Evolutionary conservation across 2,113 vertebrate genomes (phyloP), one percentile per base, ranked within the genome.

Genomic region (Myocastor coypus): DNA sequence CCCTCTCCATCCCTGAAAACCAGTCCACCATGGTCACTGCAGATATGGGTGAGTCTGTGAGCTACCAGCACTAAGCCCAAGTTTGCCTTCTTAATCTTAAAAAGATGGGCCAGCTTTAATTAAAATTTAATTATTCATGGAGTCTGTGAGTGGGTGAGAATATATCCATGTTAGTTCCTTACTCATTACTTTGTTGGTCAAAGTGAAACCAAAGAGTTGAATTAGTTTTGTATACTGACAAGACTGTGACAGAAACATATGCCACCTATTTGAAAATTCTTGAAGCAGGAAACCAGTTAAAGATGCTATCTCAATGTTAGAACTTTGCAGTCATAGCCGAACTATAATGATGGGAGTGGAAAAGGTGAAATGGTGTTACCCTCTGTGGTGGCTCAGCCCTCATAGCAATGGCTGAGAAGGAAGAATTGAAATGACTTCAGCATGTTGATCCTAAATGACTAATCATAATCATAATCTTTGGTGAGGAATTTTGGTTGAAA

Each of bases 21-120:
- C 99, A 99, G 86, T 99, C 99, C 91, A 99, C 98, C 20, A 95
- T 99, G 98, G 99, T 99, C 95, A 98, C 99, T 80, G 99, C 98
- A 28, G 99, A 99, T 24, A 94, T 99, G 98, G 99, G 99, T 99
- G 89, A 99, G 99, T 97, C 71, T 83, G 32, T 63, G 46, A 40
- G n/a, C 40, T n/a, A 0, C 40, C 63, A 7, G 85, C 37, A 14
- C 9, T 11, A 52, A 55, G 14, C 85, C 81, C 28, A 64, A 30
- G 19, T 80, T 77, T 69, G 20, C 52, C 75, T 84, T 93, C 61
- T 75, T 46, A 9, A 55, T 61, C 78, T 90, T 78, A 73, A 57
- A 93, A 92, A 71, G 6, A 4, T 12, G n/a, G 68, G 69, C 10
- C 24, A 78, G 57, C 14, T 42, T 59, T 20, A 46, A 50, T n/a